Base-by-base conservation (phyloP, 2,113 vertebrate species). In the Nannobrachium achirus region DNA sequence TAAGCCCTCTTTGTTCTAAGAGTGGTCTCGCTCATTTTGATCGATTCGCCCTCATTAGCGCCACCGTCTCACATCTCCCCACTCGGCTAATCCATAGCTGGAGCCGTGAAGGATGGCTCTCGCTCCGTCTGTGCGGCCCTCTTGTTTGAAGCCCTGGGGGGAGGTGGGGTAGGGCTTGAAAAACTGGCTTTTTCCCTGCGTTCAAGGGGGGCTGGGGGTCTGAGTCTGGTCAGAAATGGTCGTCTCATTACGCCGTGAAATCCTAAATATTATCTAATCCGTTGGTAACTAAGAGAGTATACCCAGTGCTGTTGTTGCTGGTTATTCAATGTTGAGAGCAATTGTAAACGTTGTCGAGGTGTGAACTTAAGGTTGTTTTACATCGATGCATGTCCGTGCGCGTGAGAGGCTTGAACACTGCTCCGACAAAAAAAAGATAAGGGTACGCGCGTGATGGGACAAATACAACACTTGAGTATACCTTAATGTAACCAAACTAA, bases 21-120 rank as follows among this genome's bases (percentile, higher is more conserved):
- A 75, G 63, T 14, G 0, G 39, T 15, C 4, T n/a, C 14, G 40
- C 69, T 52, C 50, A 75, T 33, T 85, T 81, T 84, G 78, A 83
- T 83, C 68, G 62, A 81, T 73, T 75, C 69, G 14, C 56, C 56
- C 62, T 84, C 69, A 71, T 84, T 86, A 78, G 48, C 41, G 53
- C 25, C 49, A 10, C n/a, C 16, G 10, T 69, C 57, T 69, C 33
- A n/a, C 65, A 19, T 69, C 66, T 59, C 20, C 66, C 75, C 71
- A 82, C 80, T 75, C 84, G 66, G 69, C 64, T 75, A 81, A 82
- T 76, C 81, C 64, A 62, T 56, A 52, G 11, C 52, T 25, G 39
- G 40, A 56, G 69, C 71, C 18, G 8, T 4, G 19, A 66, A 58
- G 19, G 11, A 25, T 64, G 63, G 50, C 72, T 60, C 75, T 69